These are phyloP conservation scores for Sarotherodon lohbergeri DNA, from an alignment of 2,113 vertebrate genomes.

Conservation along the genomic window DNA sequence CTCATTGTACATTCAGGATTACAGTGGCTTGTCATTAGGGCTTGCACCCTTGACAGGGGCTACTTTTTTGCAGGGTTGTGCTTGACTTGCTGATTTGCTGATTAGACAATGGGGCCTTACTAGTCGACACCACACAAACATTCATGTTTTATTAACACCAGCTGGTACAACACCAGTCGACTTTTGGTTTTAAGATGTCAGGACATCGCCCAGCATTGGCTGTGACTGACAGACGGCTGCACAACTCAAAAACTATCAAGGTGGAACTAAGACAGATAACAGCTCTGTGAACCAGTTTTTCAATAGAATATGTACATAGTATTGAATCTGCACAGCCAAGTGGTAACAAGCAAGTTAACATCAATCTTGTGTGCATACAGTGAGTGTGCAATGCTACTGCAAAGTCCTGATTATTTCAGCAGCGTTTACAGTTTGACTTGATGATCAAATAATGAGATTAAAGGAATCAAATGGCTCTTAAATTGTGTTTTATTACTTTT, in stretches of 20 bases:
- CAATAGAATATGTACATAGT: neutral
- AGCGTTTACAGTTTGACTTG: neutral
- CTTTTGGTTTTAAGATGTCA: neutral
- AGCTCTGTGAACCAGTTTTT: neutral
- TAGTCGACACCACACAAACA: neutral
- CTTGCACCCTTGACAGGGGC: neutral
- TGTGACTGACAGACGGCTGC: neutral
- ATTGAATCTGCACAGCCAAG: neutral
- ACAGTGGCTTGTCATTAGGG: neutral
- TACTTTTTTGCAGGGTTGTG: neutral
- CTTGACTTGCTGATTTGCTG: neutral
- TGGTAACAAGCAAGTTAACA: neutral
- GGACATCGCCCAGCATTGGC: rapidly evolving
- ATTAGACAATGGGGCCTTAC: neutral
- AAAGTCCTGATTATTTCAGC: neutral
- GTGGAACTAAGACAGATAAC: neutral
- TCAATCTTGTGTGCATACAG: neutral
- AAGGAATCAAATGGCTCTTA: neutral
- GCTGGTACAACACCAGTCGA: neutral
- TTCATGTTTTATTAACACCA: neutral
- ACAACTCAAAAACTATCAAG: neutral
- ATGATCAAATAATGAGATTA: neutral
- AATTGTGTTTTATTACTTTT: neutral
- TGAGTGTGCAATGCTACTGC: neutral
- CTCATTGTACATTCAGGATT: neutral